Conservation (phyloP, 1,140 invertebrate genomes). For the Brachionus plicatilis region DNA sequence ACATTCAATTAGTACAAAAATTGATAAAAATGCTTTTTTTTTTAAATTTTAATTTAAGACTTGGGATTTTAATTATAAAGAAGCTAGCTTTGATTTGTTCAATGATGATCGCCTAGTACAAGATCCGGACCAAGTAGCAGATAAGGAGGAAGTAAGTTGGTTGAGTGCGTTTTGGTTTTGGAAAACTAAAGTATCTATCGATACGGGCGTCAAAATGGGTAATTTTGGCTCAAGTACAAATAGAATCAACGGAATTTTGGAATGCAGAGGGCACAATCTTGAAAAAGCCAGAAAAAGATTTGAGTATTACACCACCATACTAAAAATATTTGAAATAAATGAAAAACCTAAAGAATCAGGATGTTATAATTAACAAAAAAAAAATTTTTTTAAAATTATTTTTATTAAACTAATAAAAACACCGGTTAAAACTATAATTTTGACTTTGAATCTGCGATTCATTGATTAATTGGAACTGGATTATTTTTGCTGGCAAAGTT, state of each 20-base stretch:
- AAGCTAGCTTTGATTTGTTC: slow-evolving; percentile 6
- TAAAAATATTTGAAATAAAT: neutral
- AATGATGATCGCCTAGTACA: neutral
- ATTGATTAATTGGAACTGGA: slow-evolving; percentile 1
- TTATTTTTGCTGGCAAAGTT: slow-evolving; percentile 15
- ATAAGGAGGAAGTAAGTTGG: slow-evolving; percentile 21
- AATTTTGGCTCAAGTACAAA: neutral
- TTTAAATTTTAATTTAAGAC: neutral
- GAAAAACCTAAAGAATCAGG: neutral
- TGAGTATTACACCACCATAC: neutral
- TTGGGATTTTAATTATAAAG: slow-evolving; percentile 18
- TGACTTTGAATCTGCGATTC: neutral
- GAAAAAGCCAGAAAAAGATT: neutral
- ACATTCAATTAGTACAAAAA: slow-evolving; percentile 4
- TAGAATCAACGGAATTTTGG: slow-evolving; percentile 7
- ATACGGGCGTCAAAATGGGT: neutral
- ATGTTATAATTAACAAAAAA: slow-evolving; percentile 2
- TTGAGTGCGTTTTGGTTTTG: slow-evolving; percentile 10
- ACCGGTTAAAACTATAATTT: neutral
- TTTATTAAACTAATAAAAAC: neutral
- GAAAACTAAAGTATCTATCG: neutral
- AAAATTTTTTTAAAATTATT: neutral
- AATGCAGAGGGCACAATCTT: neutral
- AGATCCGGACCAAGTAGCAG: neutral
- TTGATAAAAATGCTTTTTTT: neutral